Base-by-base conservation (phyloP, 1,140 invertebrate genomes). In the Goniozus legneri region DNA sequence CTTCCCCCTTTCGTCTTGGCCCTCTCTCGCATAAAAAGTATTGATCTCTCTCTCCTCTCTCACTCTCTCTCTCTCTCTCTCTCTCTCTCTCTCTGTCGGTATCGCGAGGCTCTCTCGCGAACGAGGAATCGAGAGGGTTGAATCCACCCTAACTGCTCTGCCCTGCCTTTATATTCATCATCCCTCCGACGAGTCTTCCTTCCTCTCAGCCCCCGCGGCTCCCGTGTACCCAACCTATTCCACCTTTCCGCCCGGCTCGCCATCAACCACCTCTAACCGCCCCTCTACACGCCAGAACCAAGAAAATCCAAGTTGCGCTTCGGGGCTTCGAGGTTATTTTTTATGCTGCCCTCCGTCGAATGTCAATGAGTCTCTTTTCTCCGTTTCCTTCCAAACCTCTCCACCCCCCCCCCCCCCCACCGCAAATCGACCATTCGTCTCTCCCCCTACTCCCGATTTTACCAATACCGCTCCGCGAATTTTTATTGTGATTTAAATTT, bases 21-120 rank as follows among this genome's bases (percentile, higher is more conserved):
- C 33, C n/a, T 35, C 33, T 64, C 65, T 64, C 64, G 58, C 64
- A 64, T 73, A 73, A 73, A 73, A 73, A 73, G 70, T 73, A 73
- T 73, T 69, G 70, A 73, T 66, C 62, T 58, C 33, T 49, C 46
- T 47, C 49, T 31, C 45, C 24, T 27, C 24, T 12, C n/a, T n/a
- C n/a, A n/a, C n/a, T n/a, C n/a, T n/a, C n/a, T n/a, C n/a, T 27
- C 12, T 27, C 12, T 27, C 24, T 59, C 57, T 59, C 54, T 46
- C 52, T 58, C 41, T 52, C 62, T 62, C 62, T 65, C 64, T 58
- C 60, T 60, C 58, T 55, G 58, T 52, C 52, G 55, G 54, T 52
- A 32, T 56, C 56, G 45, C 57, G 57, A 27, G 24, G 12, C n/a
- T n/a, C n/a, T n/a, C n/a, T n/a, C n/a, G n/a, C n/a, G 12, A 18